These are phyloP conservation scores for Magallana gigas DNA, from an alignment of 1,140 invertebrate genomes.

Conservation along the genomic window DNA sequence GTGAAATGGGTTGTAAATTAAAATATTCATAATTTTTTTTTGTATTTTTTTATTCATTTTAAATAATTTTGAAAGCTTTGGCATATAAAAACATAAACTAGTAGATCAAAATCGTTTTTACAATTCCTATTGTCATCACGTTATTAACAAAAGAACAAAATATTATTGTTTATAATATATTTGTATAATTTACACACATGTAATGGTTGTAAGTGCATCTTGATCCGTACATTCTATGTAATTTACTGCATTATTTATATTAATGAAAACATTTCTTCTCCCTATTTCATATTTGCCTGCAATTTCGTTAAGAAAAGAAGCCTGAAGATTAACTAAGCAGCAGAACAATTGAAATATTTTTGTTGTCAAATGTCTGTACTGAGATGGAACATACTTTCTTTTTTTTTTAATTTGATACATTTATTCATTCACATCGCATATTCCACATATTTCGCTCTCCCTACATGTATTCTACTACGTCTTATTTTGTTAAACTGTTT, in stretches of 20 bases:
- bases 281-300: conserved; percentile 52
- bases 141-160: no score
- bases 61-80: no score
- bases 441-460: conserved; percentile 34
- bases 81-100: no score
- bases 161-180: no score
- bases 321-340: conserved; percentile 8
- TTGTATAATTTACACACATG: not conserved
- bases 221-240: not conserved
- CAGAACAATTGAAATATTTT: conserved; percentile 53
- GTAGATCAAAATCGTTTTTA: no score
- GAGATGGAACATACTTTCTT: conserved; percentile 42
- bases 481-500: conserved; percentile 53
- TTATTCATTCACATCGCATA: no score
- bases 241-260: not conserved
- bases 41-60: no score
- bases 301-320: conserved; percentile 55
- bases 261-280: not conserved
- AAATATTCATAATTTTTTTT: no score
- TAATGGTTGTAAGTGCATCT: not conserved
- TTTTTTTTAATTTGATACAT: conserved; percentile 22
- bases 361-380: conserved; percentile 52
- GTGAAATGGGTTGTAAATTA: no score
- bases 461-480: conserved; percentile 50
- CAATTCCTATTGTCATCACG: no score